Percentiles rank a stretch among this genome's conserved stretches.
Evolutionary conservation across 2,888 invertebrate species (phyloP).

Genomic region (Rhingia campestris): DNA sequence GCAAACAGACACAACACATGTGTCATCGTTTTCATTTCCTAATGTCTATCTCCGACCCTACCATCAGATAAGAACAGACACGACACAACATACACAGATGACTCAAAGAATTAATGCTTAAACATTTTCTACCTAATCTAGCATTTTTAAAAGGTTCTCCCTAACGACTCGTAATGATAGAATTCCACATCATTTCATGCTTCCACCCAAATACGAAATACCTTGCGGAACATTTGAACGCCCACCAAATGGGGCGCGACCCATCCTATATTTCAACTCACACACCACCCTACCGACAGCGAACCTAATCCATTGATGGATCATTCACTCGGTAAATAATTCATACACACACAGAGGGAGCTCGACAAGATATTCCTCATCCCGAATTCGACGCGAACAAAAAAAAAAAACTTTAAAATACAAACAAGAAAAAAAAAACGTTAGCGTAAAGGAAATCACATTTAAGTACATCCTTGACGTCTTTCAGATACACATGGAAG

Average conservation of each 20-base stretch:
- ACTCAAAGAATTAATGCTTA: constrained; percentile 57
- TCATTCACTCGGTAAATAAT: constrained; percentile 69
- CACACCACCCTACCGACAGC: constrained; percentile 42
- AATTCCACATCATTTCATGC: constrained; percentile 59
- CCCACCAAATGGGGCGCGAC: not conserved
- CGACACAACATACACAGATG: constrained; percentile 50
- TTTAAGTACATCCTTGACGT: constrained; percentile 56
- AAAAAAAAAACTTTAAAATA: not conserved
- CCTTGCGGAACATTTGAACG: constrained; percentile 14
- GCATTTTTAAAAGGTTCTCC: constrained; percentile 58
- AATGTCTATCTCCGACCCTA: not conserved
- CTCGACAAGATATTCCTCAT: constrained; percentile 38
- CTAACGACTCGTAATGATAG: constrained; percentile 56
- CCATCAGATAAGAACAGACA: constrained; percentile 41
- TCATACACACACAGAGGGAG: constrained; percentile 34
- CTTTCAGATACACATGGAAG: constrained; percentile 1
- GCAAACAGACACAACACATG: constrained; percentile 12
- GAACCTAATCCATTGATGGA: constrained; percentile 70
- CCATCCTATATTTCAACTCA: not conserved
- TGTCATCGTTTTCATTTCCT: constrained; percentile 27
- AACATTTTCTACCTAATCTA: constrained; percentile 72
- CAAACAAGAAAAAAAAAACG: not conserved
- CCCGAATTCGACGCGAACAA: not conserved
- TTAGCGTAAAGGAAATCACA: constrained; percentile 39
- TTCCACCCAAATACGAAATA: constrained; percentile 13